These are phyloP conservation scores for Elysia chlorotica DNA, from an alignment of 1,140 invertebrate genomes.

Conservation along the genomic window DNA sequence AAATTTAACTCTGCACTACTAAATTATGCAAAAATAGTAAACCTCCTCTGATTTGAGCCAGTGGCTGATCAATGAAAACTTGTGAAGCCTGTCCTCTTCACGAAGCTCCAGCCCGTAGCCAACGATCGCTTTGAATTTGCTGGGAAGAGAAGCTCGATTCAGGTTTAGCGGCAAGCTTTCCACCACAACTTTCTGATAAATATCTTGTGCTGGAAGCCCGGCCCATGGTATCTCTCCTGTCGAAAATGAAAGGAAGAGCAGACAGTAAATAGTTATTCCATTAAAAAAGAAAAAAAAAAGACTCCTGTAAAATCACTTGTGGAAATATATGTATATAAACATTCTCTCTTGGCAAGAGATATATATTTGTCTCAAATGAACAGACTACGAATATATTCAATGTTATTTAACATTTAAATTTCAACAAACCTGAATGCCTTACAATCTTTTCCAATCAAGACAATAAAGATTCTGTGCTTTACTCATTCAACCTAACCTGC, in stretches of 20 bases:
- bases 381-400: too few species aligned
- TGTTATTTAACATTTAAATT: too few species aligned
- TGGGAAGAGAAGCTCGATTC: neutral
- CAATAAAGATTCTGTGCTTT: too few species aligned
- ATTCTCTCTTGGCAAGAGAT: too few species aligned
- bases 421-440: too few species aligned
- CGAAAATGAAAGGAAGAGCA: neutral
- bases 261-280: neutral
- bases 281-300: too few species aligned
- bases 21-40: too few species aligned
- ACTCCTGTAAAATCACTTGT: neutral
- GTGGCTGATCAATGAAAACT: neutral
- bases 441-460: too few species aligned
- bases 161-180: neutral
- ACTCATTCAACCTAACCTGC: too few species aligned
- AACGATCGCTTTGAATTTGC: neutral
- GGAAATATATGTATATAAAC: neutral
- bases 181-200: constrained; percentile 4
- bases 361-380: too few species aligned
- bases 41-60: constrained; percentile 7
- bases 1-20: too few species aligned
- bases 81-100: neutral
- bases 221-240: constrained; percentile 1
- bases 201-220: neutral
- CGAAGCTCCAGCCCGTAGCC: constrained; percentile 3